Base-by-base conservation (phyloP, 37 sponge, comb jelly and placozoan species). In the Ephydatia muelleri region DNA sequence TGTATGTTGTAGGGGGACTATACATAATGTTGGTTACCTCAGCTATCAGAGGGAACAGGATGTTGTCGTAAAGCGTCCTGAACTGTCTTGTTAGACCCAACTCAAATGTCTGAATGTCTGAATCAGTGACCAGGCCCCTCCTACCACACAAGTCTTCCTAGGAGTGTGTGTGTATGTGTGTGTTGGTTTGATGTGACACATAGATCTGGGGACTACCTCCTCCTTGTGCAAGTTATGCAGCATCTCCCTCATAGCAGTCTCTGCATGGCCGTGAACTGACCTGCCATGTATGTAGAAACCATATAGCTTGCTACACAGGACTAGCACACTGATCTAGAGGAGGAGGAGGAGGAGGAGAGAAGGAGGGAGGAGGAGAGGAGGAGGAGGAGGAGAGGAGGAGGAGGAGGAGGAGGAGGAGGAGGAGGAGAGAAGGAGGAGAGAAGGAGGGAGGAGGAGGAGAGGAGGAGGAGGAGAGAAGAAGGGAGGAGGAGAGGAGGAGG, bases 211-310 rank as follows among this genome's bases (percentile, higher is more conserved):
- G 12, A 39, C 13, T 69, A 87, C 94, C 88, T 89, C 85, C 83
- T 98, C 96, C 31, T 94, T 94, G 40, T 77, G 86, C 25, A 98
- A 79, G 66, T 91, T 84, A 8, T 74, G 27, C 67, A 70, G 84
- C 87, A 98, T 94, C 40, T 92, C 91, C 37, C 79, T 91, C 96
- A 98, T 92, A 86, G 92, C 83, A 11, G 95, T 91, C 75, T 98
- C 99, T 34, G 99, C 99, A 38, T 86, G 84, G 2, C 99, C 99
- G 71, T 98, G 98, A 25, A 90, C 93, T 26, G 99, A 94, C 23
- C 91, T 84, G 16, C 99, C 99, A 48, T 98, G 96, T 32, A 98
- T 94, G 80, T 98, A 98, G 89, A 92, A 90, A 25, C 99, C 99
- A 79, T 84, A 98, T 65, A 86, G 70, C 19, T 25, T 19, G 31